Evolutionary conservation across 1,140 invertebrate genomes (phyloP).

Genomic region (Leptopilina boulardi): DNA sequence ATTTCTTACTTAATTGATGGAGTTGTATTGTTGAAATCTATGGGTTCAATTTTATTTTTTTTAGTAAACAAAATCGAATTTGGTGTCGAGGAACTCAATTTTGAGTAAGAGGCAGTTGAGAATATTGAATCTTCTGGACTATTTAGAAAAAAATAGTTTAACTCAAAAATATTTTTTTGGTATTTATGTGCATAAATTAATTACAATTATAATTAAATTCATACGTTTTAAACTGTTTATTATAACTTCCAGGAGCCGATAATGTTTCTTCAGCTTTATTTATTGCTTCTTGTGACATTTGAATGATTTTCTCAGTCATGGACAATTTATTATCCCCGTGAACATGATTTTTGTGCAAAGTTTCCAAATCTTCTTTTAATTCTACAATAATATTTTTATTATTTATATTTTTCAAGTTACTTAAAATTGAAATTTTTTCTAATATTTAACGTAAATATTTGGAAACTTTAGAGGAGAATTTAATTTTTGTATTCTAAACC

Average conservation of each 20-base stretch:
- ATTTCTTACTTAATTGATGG: background rate
- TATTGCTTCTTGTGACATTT: slow-evolving; percentile 3
- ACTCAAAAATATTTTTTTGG: background rate
- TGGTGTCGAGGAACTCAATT: background rate
- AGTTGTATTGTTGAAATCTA: background rate
- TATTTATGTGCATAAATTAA: background rate
- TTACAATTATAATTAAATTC: slow-evolving; percentile 2
- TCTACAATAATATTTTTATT: background rate
- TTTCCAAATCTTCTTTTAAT: background rate
- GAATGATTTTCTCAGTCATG: background rate
- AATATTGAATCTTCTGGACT: background rate
- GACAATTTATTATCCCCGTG: background rate
- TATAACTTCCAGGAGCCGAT: slow-evolving; percentile 9
- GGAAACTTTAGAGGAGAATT: too few relatives aligned
- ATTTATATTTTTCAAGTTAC: too few relatives aligned
- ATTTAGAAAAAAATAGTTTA: background rate
- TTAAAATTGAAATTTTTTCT: too few relatives aligned
- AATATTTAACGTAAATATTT: too few relatives aligned
- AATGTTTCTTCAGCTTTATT: slow-evolving; percentile 10
- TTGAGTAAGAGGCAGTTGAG: background rate
- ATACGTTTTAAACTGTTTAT: background rate
- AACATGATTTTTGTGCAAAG: background rate
- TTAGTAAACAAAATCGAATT: background rate
- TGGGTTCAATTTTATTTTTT: slow-evolving; percentile 19
- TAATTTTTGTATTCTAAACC: too few relatives aligned